Evolutionary conservation across 2,797 vertebrate species (phyloP), one percentile per base, ranked within the genome.

Genomic region (Leptoclinus maculatus): DNA sequence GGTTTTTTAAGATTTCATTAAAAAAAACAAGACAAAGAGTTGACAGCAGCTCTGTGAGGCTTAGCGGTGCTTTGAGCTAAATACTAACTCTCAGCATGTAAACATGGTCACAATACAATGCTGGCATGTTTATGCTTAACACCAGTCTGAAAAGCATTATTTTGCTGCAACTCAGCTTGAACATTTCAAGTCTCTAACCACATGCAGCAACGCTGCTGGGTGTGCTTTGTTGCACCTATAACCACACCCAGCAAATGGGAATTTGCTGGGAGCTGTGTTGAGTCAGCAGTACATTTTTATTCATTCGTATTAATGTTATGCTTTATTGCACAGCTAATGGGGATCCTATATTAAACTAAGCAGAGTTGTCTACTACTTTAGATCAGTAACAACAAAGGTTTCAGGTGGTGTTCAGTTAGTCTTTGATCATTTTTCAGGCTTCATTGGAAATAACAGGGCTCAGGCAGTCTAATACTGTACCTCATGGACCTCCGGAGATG

Each of bases 401-500:
- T 36, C 5, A 29, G 5, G 2, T 1, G 2, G 3, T 13, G 5
- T 64, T n/a, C 25, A 45, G 4, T 13, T 13, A 25, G 10, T 25
- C n/a, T n/a, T 53, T 53, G 11, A 34, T 64, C 0, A 58, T 39
- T 47, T 67, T 36, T 43, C 11, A 7, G 45, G 6, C 4, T 57
- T 51, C 17, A 19, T 0, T 79, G 9, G 43, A 36, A 74, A 63
- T 10, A 57, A 43, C 32, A n/a, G 8, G 21, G 19, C 14, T 64
- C 11, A 41, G 3, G 13, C 11, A 12, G 21, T 51, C 13, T 16
- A 19, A 8, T 4, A 58, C 38, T 77, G 66, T 96, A 96, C 95
- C 95, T 95, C 66, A 88, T 88, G 75, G 88, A 91, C 86, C 87
- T 94, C 63, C 66, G 81, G 3, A 96, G 89, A 57, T 95, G 91